Percentiles rank a stretch among this genome's conserved stretches.
These are phyloP conservation scores for Pterocles gutturalis DNA, from an alignment of 2,113 vertebrate genomes.

Conservation along the genomic window DNA sequence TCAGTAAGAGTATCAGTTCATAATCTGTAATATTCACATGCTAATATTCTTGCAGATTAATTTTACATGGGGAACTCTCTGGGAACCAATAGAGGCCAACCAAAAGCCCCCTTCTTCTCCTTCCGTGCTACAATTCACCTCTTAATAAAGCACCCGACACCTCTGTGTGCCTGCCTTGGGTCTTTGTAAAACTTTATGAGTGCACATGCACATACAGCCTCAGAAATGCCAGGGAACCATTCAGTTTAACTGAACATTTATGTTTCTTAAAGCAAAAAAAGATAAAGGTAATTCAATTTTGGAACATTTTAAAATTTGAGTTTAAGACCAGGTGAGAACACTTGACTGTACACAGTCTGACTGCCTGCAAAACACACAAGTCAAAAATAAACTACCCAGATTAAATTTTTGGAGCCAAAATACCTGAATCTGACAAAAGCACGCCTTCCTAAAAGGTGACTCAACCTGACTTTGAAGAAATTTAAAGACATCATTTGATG, in stretches of 20 bases:
- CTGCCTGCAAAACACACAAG: background rate
- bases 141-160: background rate
- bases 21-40: background rate
- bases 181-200: background rate
- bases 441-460: background rate
- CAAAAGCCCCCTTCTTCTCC: background rate
- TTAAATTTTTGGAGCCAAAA: background rate
- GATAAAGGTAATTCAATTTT: background rate
- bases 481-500: background rate
- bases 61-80: background rate
- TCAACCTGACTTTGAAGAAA: background rate
- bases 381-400: background rate
- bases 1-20: background rate
- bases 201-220: background rate
- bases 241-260: background rate
- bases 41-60: slow-evolving; percentile 6
- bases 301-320: background rate
- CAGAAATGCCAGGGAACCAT: background rate
- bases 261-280: background rate
- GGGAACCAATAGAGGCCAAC: background rate
- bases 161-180: background rate
- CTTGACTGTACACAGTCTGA: background rate
- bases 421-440: background rate
- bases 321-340: background rate
- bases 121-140: background rate